These are phyloP conservation scores for Scaptomyza montana DNA, from an alignment of 1,140 invertebrate genomes.

Conservation along the genomic window DNA sequence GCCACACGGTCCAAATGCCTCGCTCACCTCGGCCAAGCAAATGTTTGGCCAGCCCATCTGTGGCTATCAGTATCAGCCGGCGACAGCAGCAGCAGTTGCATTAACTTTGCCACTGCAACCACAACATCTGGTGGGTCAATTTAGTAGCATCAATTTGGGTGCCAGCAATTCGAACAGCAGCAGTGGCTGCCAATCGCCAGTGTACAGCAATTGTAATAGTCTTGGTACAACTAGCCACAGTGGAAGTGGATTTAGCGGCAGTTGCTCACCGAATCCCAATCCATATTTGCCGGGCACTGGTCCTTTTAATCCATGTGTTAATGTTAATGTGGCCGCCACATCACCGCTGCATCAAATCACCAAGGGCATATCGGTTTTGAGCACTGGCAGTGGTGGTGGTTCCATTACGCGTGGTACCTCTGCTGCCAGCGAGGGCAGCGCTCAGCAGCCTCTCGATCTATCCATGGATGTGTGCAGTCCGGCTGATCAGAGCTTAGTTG, in stretches of 20 bases:
- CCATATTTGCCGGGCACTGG: conserved; percentile 62
- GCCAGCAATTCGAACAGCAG: conserved; percentile 68
- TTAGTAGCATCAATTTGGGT: conserved; percentile 75
- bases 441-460: conserved; percentile 73
- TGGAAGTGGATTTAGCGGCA: conserved; percentile 74
- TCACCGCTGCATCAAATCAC: conserved; percentile 83
- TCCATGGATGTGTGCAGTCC: conserved; percentile 77
- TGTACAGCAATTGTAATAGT: conserved; percentile 66
- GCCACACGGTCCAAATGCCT: conserved; percentile 64
- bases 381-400: conserved; percentile 85
- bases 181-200: conserved; percentile 78
- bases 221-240: conserved; percentile 59
- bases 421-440: conserved; percentile 80
- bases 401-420: conserved; percentile 91
- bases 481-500: conserved; percentile 39
- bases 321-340: conserved; percentile 45
- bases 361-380: conserved; percentile 86
- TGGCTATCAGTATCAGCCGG: conserved; percentile 58
- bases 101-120: conserved; percentile 56
- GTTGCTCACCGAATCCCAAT: conserved; percentile 76
- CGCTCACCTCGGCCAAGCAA: conserved; percentile 64
- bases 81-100: conserved; percentile 12
- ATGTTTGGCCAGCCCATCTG: conserved; percentile 73
- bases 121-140: conserved; percentile 73
- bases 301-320: conserved; percentile 39